Percentiles rank a stretch among this genome's conserved stretches.
Conservation (phyloP, 2,888 invertebrate species). For the Deilephila elpenor region DNA sequence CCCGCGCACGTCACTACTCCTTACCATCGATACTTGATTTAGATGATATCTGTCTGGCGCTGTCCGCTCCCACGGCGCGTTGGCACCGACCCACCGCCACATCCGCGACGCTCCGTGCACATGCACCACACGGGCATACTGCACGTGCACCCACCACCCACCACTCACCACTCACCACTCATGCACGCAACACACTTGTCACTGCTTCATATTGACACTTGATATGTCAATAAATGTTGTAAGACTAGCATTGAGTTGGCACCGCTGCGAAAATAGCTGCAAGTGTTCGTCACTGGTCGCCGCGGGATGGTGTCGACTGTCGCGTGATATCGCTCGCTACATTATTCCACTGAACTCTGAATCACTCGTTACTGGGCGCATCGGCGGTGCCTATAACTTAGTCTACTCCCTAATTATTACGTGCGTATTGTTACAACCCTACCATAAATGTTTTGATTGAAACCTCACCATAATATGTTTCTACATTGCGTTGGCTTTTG, state of each 20-base stretch:
- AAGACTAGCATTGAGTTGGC: conserved; percentile 6
- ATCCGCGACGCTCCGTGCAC: not conserved
- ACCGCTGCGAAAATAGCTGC: conserved; percentile 27
- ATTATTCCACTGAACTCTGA: too few species aligned
- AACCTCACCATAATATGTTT: too few species aligned
- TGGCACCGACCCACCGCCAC: not conserved
- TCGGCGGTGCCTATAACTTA: too few species aligned
- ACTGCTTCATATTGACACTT: conserved; percentile 33
- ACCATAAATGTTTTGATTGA: too few species aligned
- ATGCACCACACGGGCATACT: not conserved
- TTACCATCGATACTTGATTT: conserved; percentile 56
- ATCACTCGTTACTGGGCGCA: too few species aligned
- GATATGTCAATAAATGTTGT: conserved; percentile 22
- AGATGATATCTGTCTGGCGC: conserved; percentile 55
- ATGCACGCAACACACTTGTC: not conserved
- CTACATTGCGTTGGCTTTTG: too few species aligned
- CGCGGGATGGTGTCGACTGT: not conserved
- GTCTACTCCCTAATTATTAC: too few species aligned
- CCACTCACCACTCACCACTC: not conserved
- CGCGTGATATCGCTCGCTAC: too few species aligned
- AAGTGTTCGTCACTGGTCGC: conserved; percentile 41
- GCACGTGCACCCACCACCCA: not conserved
- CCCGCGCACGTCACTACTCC: conserved; percentile 42
- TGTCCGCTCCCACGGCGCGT: conserved; percentile 36
- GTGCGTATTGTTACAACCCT: too few species aligned